Percentiles rank a stretch among this genome's conserved stretches.
phyloP scores from a whole-genome alignment of 2,113 vertebrate species.

The Forbesichthys papilliferus region DNA sequence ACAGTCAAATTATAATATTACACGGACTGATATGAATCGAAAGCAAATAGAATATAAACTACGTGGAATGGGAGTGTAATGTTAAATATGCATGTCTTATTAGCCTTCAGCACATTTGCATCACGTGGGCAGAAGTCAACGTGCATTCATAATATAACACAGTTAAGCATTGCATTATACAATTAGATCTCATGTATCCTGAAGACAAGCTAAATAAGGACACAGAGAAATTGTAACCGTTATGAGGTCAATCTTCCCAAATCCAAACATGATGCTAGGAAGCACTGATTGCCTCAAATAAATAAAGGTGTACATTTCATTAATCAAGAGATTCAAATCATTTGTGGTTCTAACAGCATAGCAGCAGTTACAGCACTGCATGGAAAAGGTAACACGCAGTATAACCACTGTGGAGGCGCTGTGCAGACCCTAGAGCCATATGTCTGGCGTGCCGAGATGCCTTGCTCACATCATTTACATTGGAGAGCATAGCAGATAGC shows the following conservation, averaged over 20 bases:
- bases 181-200: neutral
- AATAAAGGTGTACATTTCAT: neutral
- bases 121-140: neutral
- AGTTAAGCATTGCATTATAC: neutral
- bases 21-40: constrained; percentile 43
- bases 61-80: constrained; percentile 16
- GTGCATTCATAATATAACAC: neutral
- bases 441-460: constrained; percentile 25
- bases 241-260: neutral
- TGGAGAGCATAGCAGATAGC: constrained; percentile 16
- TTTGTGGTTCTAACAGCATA: neutral
- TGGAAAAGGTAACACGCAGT: neutral
- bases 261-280: neutral
- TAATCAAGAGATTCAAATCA: neutral
- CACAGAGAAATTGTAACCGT: neutral
- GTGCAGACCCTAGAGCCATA: neutral
- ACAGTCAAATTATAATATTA: constrained; percentile 34
- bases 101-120: constrained; percentile 18
- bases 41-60: constrained; percentile 34
- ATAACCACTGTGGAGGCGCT: constrained; percentile 12
- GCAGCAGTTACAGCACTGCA: neutral
- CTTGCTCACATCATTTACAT: constrained; percentile 43
- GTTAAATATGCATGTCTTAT: constrained; percentile 42
- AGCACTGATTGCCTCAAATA: neutral
- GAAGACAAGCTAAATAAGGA: neutral